Conservation (phyloP, 2,113 vertebrate species). For the Neoarius graeffei region DNA sequence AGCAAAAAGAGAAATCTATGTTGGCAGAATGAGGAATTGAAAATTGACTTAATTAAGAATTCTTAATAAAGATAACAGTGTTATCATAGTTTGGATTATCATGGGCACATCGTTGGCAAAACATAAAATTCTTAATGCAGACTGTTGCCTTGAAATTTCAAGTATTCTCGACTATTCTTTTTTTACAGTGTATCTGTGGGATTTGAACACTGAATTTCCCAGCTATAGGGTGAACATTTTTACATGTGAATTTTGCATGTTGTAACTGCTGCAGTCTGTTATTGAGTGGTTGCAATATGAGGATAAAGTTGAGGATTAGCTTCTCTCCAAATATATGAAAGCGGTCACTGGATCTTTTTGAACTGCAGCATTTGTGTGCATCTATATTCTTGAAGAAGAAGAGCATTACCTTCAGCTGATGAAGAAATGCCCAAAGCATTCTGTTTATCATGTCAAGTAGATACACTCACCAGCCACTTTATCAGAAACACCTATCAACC, state of each 20-base stretch:
- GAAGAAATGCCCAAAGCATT: neutral
- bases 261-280: neutral
- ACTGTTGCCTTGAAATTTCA: no score
- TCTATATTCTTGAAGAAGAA: neutral
- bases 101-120: no score
- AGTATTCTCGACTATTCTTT: no score
- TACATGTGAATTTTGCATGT: neutral
- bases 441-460: neutral
- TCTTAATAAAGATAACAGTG: no score
- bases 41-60: no score
- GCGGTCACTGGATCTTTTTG: neutral
- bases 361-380: conserved; percentile 1
- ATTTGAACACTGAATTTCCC: neutral
- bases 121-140: no score
- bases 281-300: neutral
- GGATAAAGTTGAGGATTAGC: neutral
- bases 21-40: no score
- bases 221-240: neutral
- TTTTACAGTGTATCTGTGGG: no score
- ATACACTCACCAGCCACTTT: neutral
- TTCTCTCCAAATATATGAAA: neutral
- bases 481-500: no score
- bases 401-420: neutral
- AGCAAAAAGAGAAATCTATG: no score
- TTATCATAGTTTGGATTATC: no score